Percentiles rank a stretch among this genome's conserved stretches.
phyloP scores from a whole-genome alignment of 2,888 invertebrate species.

The Alviniconcha strummeri region DNA sequence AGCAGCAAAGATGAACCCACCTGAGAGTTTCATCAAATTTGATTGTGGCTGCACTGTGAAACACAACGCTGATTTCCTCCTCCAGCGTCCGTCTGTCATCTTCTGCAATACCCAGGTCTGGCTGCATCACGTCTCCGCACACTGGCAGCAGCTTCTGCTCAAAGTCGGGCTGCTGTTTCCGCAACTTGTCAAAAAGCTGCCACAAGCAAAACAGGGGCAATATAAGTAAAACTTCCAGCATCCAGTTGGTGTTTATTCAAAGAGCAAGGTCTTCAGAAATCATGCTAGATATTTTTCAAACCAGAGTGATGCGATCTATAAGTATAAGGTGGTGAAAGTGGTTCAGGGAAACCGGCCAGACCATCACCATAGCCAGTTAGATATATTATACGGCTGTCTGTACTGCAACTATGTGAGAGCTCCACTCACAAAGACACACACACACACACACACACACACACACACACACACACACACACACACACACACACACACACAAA shows the following conservation, averaged over 20 bases:
- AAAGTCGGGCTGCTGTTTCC: slow-evolving; percentile 67
- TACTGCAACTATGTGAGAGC: neutral
- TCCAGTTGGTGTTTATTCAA: neutral
- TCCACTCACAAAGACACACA: neutral
- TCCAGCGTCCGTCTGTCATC: slow-evolving; percentile 79
- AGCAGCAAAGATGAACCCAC: slow-evolving; percentile 53
- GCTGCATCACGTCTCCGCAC: slow-evolving; percentile 77
- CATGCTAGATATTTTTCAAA: neutral
- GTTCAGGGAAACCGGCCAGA: too few relatives aligned
- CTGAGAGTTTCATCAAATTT: slow-evolving; percentile 91
- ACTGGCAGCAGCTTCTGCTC: slow-evolving; percentile 82
- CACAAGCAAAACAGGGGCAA: neutral
- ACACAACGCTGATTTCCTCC: slow-evolving; percentile 87
- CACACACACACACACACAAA: neutral
- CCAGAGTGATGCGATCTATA: neutral
- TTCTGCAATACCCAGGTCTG: slow-evolving; percentile 75
- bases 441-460: slow-evolving; percentile 18
- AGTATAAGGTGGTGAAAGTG: neutral
- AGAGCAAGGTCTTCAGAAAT: neutral
- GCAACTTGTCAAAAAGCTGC: slow-evolving; percentile 73
- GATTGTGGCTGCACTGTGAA: slow-evolving; percentile 94
- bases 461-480: neutral
- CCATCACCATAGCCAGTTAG: neutral
- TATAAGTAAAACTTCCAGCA: too few relatives aligned
- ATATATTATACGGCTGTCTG: neutral